These are phyloP conservation scores for Agrotis clavis DNA, from an alignment of 2,888 invertebrate genomes.

Conservation along the genomic window DNA sequence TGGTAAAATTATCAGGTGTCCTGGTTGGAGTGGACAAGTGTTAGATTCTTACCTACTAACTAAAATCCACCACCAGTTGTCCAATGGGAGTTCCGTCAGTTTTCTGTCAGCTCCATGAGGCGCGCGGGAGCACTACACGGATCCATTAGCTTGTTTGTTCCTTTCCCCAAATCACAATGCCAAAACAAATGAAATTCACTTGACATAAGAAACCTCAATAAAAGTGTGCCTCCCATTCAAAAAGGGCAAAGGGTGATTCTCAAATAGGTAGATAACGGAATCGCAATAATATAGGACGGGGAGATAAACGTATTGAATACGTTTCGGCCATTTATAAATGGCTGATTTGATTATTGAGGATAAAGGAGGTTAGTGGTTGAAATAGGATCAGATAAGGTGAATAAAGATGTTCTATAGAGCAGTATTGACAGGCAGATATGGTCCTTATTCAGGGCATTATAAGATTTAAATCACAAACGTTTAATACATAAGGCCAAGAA, in stretches of 20 bases:
- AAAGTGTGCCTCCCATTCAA: constrained; percentile 32
- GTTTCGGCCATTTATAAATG: constrained; percentile 23
- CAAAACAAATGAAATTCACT: constrained; percentile 5
- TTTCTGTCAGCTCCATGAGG: no score
- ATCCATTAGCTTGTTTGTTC: no score
- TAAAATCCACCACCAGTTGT: no score
- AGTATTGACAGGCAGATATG: background rate
- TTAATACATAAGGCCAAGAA: no score
- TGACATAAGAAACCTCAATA: constrained; percentile 13
- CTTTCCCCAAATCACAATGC: no score
- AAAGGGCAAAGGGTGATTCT: constrained; percentile 7
- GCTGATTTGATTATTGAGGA: constrained; percentile 8
- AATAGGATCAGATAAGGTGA: constrained; percentile 14
- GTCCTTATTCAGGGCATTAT: background rate
- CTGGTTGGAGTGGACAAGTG: no score
- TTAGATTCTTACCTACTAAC: no score
- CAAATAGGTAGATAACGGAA: constrained; percentile 25
- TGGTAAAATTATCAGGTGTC: no score
- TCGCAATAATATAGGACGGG: constrained; percentile 27
- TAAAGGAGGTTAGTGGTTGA: background rate
- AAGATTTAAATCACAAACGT: background rate
- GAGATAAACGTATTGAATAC: constrained; percentile 33
- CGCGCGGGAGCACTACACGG: no score
- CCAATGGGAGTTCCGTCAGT: no score
- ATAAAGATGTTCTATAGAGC: constrained; percentile 7